Percentiles rank a stretch among this genome's conserved stretches.
phyloP scores from a whole-genome alignment of 2,888 invertebrate genomes.

The Cyaniris semiargus region DNA sequence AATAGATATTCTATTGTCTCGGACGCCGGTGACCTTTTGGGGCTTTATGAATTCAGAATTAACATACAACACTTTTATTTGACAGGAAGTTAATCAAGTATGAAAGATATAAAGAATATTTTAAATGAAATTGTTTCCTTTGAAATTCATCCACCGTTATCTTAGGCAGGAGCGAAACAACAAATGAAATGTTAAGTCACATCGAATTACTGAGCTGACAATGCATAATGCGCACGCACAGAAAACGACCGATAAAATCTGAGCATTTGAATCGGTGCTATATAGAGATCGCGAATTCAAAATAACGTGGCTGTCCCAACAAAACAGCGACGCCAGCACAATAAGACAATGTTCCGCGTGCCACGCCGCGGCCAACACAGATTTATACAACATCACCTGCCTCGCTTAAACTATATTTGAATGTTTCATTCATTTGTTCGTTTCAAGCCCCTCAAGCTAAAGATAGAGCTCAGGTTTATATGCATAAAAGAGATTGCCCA shows the following conservation, averaged over 20 bases:
- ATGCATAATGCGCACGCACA: conserved; percentile 32
- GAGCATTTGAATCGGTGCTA: conserved; percentile 45
- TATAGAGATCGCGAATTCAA: conserved; percentile 64
- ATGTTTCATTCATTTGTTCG: conserved; percentile 44
- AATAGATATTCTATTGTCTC: no score
- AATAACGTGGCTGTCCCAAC: conserved; percentile 67
- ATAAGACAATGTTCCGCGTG: conserved; percentile 76
- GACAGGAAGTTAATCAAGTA: background rate
- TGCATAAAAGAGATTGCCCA: no score
- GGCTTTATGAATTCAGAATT: no score
- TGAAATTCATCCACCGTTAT: conserved; percentile 33
- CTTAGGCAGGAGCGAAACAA: conserved; percentile 27
- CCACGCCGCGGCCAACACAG: conserved; percentile 60
- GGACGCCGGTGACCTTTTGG: no score
- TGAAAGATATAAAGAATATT: background rate
- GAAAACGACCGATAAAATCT: conserved; percentile 38
- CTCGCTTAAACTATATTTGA: conserved; percentile 46
- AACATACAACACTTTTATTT: background rate
- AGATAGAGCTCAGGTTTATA: background rate
- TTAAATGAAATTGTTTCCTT: background rate
- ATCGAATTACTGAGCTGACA: conserved; percentile 34
- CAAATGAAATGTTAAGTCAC: conserved; percentile 32
- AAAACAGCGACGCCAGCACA: conserved; percentile 56
- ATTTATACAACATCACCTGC: conserved; percentile 69
- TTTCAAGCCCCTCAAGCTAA: conserved; percentile 17